Conservation (phyloP, 35 echinoderm and acorn worm genomes). For the Eucidaris tribuloides region DNA sequence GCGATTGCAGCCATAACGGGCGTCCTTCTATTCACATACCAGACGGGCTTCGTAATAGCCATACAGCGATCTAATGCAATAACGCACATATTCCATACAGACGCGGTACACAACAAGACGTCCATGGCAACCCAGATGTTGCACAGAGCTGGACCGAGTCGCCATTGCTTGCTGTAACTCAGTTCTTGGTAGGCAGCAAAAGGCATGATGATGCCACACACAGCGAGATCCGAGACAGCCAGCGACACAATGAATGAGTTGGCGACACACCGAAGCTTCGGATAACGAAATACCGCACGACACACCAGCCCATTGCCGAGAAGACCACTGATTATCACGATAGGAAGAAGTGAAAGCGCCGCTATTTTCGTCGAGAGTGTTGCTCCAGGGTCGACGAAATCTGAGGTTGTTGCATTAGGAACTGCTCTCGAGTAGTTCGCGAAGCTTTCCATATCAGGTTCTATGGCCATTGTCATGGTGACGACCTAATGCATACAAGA, state of each 20-base stretch:
- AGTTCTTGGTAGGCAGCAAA: conserved; percentile 75
- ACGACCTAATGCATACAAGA: no score
- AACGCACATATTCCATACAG: conserved; percentile 91
- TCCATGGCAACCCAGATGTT: conserved; percentile 88
- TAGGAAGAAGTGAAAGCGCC: conserved; percentile 28
- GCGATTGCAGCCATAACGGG: conserved; percentile 68
- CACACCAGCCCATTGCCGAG: conserved; percentile 92
- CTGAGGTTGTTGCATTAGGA: no score
- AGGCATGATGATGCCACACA: conserved; percentile 83
- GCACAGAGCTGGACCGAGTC: conserved; percentile 73
- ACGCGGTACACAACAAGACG: conserved; percentile 82
- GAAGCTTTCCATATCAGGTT: no score
- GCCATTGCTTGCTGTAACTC: conserved; percentile 54
- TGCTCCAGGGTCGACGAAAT: not conserved
- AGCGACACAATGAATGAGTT: conserved; percentile 97
- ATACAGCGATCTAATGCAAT: conserved; percentile 89
- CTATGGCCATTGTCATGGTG: no score
- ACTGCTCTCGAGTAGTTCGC: no score
- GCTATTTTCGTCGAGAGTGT: conserved; percentile 12
- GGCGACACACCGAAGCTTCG: conserved; percentile 74
- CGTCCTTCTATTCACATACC: conserved; percentile 86
- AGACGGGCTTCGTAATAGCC: conserved; percentile 83
- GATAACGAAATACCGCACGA: conserved; percentile 77
- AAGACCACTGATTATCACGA: conserved; percentile 65
- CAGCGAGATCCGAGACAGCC: conserved; percentile 74